Percentiles rank a stretch among this genome's conserved stretches.
phyloP scores from a whole-genome alignment of 1,140 invertebrate genomes.

The Stenopsyche tienmushanensis region DNA sequence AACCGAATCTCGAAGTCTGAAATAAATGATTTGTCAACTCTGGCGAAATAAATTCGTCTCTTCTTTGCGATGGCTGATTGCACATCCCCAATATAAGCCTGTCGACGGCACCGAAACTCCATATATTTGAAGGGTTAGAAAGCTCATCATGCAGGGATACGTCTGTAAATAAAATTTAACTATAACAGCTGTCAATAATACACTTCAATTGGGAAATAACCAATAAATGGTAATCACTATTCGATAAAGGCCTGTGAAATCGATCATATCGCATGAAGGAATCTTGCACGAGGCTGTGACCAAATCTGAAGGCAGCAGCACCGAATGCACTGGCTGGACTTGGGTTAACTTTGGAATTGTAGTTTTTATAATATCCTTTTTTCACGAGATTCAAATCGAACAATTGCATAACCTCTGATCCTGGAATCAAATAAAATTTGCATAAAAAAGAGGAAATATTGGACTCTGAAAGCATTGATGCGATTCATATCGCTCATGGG shows the following conservation, averaged over 20 bases:
- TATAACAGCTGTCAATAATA: too few relatives aligned
- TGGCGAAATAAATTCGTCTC: slow-evolving; percentile 79
- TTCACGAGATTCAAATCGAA: slow-evolving; percentile 68
- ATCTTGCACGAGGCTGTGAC: slow-evolving; percentile 89
- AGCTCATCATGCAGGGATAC: slow-evolving; percentile 77
- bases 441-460: background rate
- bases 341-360: slow-evolving; percentile 81
- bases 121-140: slow-evolving; percentile 62
- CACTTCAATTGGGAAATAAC: too few relatives aligned
- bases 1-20: slow-evolving; percentile 68
- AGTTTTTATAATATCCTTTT: slow-evolving; percentile 68
- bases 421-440: slow-evolving; percentile 45
- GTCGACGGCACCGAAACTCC: slow-evolving; percentile 76
- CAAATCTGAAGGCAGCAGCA: slow-evolving; percentile 93
- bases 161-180: slow-evolving; percentile 55
- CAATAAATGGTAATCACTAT: too few relatives aligned
- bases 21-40: slow-evolving; percentile 88
- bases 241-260: slow-evolving; percentile 63
- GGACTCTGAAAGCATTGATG: slow-evolving; percentile 7
- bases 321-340: slow-evolving; percentile 90
- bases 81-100: slow-evolving; percentile 74
- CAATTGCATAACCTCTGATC: slow-evolving; percentile 67
- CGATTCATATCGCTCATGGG: background rate
- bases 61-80: slow-evolving; percentile 73
- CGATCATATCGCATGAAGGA: slow-evolving; percentile 67